Conservation (phyloP, 1,140 invertebrate genomes). For the Neuroterus valhalla region DNA sequence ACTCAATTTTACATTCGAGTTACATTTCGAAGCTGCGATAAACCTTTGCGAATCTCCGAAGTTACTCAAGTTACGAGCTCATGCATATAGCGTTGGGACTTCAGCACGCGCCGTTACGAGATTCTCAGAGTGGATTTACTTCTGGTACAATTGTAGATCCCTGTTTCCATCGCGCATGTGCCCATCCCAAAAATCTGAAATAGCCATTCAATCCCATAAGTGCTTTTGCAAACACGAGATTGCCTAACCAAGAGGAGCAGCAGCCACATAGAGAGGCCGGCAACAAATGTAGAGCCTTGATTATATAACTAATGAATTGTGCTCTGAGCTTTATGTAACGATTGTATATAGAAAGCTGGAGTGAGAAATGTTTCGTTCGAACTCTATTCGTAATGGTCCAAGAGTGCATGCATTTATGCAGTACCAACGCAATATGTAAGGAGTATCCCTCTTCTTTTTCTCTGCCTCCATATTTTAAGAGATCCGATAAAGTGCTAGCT, state of each 20-base stretch:
- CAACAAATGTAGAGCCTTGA: conserved; percentile 43
- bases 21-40: conserved; percentile 19
- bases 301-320: conserved; percentile 60
- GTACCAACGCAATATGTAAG: conserved; percentile 64
- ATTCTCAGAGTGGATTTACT: neutral
- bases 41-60: conserved; percentile 10
- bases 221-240: conserved; percentile 33
- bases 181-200: conserved; percentile 49
- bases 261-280: neutral
- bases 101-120: conserved; percentile 19
- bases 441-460: conserved; percentile 58
- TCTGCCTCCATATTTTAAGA: conserved; percentile 61
- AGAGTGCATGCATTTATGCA: conserved; percentile 63
- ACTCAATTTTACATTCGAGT: conserved; percentile 23
- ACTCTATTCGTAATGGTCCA: neutral
- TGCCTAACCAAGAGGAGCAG: neutral
- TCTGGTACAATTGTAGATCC: conserved; percentile 35
- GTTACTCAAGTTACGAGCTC: conserved; percentile 11
- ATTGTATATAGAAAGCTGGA: neutral
- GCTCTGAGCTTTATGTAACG: conserved; percentile 48
- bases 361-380: neutral
- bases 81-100: conserved; percentile 11
- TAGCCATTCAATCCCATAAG: conserved; percentile 59
- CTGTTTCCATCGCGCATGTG: conserved; percentile 42
- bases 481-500: conserved; percentile 62